Conservation (phyloP, 92 coral and sea anemone species). For the Porites evermanni region DNA sequence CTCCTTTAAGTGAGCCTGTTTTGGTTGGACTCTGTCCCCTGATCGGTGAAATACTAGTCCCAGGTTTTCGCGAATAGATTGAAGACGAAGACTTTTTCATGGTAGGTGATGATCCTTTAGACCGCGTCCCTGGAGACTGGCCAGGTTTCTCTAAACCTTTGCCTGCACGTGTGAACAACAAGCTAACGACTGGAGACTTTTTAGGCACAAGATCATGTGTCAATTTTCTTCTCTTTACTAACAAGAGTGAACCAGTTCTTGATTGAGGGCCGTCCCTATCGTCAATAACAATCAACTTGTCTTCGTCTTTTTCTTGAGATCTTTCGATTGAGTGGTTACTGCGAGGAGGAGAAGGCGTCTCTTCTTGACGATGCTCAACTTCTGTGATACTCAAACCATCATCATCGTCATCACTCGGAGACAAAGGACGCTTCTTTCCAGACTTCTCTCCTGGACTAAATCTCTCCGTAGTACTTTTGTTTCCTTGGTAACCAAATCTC, state of each 20-base stretch:
- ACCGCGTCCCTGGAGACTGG: conserved; percentile 6
- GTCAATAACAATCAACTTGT: conserved; percentile 60
- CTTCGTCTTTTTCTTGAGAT: conserved; percentile 26
- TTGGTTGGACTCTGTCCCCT: neutral
- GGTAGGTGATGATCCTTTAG: conserved; percentile 17
- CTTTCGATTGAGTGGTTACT: neutral
- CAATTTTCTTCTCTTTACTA: conserved; percentile 47
- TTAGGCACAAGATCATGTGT: conserved; percentile 34
- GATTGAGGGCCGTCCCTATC: conserved; percentile 35
- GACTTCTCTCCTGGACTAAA: neutral
- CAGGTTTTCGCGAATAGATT: conserved; percentile 24
- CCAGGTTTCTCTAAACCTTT: neutral
- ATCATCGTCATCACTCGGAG: conserved; percentile 20
- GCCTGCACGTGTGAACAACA: conserved; percentile 41
- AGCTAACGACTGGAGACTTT: conserved; percentile 73
- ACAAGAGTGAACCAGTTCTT: conserved; percentile 35
- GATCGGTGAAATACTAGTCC: conserved; percentile 11
- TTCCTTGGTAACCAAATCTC: neutral
- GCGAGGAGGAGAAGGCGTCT: conserved; percentile 22
- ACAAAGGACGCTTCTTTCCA: conserved; percentile 18
- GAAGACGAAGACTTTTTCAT: conserved; percentile 15
- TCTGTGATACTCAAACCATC: conserved; percentile 3
- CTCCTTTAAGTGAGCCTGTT: neutral
- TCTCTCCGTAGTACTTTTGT: neutral
- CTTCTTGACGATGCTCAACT: conserved; percentile 8